phyloP scores from a whole-genome alignment of 2,113 vertebrate species.

The Brachypteracias leptosomus region DNA sequence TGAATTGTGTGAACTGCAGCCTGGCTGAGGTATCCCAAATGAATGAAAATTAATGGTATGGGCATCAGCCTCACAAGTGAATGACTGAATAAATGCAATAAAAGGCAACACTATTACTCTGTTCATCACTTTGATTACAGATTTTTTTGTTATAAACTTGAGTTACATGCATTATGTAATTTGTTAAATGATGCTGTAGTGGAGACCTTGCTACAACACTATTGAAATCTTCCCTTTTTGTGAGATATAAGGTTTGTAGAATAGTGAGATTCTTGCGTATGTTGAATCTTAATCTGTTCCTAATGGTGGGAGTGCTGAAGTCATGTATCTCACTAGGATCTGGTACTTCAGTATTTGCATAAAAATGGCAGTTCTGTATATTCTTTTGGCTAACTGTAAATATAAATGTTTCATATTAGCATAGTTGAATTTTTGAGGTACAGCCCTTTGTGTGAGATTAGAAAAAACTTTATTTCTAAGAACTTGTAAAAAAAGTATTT shows the following conservation, averaged over 20 bases:
- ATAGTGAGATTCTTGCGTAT: constrained; percentile 61
- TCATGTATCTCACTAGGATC: constrained; percentile 73
- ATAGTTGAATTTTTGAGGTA: constrained; percentile 73
- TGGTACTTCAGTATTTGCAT: constrained; percentile 65
- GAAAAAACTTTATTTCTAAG: constrained; percentile 65
- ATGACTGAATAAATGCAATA: constrained; percentile 51
- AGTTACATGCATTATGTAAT: not conserved
- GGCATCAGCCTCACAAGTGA: not conserved
- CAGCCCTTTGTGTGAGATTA: constrained; percentile 73
- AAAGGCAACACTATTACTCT: constrained; percentile 3
- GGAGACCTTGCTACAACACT: constrained; percentile 26
- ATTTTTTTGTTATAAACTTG: not conserved
- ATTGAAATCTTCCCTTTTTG: constrained; percentile 61
- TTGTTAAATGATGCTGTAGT: constrained; percentile 34
- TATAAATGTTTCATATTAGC: constrained; percentile 78
- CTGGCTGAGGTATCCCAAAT: not conserved
- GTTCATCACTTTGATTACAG: not conserved
- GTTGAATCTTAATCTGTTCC: constrained; percentile 62
- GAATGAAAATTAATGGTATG: not conserved
- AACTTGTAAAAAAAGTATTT: constrained; percentile 66
- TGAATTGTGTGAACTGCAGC: not conserved
- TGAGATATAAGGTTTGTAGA: constrained; percentile 61
- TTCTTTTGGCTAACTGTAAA: constrained; percentile 75
- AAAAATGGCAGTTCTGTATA: constrained; percentile 73
- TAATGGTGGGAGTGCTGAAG: constrained; percentile 71